Percentiles rank a stretch among this genome's conserved stretches.
Evolutionary conservation across 2,888 invertebrate genomes (phyloP).

Genomic region (Nudaria mundana): DNA sequence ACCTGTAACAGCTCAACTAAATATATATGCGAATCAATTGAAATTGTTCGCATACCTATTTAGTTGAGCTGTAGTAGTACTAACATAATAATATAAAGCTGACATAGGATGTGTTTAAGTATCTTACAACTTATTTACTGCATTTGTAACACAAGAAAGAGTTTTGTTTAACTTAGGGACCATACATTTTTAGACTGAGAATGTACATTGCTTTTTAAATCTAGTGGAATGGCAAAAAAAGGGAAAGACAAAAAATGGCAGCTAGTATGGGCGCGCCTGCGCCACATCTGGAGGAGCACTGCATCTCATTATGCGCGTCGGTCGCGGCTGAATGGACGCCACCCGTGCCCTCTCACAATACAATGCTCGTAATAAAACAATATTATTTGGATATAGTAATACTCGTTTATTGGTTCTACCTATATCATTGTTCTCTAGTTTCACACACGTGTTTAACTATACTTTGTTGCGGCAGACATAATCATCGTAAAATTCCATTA

Average conservation of each 20-base stretch:
- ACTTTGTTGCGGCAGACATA: slow-evolving; percentile 4
- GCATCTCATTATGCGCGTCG: slow-evolving; percentile 74
- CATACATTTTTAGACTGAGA: slow-evolving; percentile 4
- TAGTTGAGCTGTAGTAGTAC: too few relatives aligned
- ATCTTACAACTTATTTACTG: too few relatives aligned
- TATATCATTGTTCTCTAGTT: slow-evolving; percentile 19
- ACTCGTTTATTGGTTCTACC: slow-evolving; percentile 16
- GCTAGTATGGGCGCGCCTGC: slow-evolving; percentile 68
- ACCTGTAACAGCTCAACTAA: too few relatives aligned
- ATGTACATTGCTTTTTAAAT: slow-evolving; percentile 14
- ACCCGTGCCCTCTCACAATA: slow-evolving; percentile 46
- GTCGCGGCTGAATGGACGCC: slow-evolving; percentile 64
- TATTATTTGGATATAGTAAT: slow-evolving; percentile 31
- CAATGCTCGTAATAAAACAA: slow-evolving; percentile 47
- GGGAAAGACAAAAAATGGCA: slow-evolving; percentile 60
- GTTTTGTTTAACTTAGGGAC: background rate
- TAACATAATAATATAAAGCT: too few relatives aligned
- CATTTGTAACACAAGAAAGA: background rate
- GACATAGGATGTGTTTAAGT: too few relatives aligned
- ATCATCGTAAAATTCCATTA: background rate
- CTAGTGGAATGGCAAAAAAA: slow-evolving; percentile 30
- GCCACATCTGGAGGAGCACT: slow-evolving; percentile 75
- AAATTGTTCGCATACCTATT: too few relatives aligned
- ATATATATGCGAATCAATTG: too few relatives aligned
- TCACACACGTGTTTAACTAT: slow-evolving; percentile 8